phyloP scores from a whole-genome alignment of 1,140 invertebrate species.

The Panagrolaimus sp. region DNA sequence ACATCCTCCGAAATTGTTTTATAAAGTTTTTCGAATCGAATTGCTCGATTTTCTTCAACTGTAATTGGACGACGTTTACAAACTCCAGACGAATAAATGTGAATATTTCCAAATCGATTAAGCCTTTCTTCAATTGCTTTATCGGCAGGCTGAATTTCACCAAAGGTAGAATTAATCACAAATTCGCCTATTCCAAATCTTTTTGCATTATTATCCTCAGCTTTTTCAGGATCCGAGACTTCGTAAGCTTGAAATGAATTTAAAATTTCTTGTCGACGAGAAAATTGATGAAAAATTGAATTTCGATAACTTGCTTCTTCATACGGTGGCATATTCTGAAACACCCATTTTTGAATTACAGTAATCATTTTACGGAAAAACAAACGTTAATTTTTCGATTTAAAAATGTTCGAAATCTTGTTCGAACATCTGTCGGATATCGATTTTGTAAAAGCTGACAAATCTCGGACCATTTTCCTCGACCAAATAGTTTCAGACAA shows the following conservation, averaged over 20 bases:
- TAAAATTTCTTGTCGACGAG: neutral
- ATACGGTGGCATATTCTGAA: too few species aligned
- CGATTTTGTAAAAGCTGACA: neutral
- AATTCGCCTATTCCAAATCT: neutral
- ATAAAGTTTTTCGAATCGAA: neutral
- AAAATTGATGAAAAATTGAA: neutral
- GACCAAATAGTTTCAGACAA: neutral
- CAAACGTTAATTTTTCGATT: neutral
- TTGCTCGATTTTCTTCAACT: neutral
- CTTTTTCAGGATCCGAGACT: neutral
- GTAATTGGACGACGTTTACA: neutral
- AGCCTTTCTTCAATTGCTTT: neutral
- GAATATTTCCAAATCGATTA: neutral
- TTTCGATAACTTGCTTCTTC: neutral
- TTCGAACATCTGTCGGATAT: neutral
- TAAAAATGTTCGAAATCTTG: neutral
- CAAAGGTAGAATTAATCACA: neutral
- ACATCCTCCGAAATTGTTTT: neutral
- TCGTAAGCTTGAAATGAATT: neutral
- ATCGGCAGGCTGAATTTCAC: neutral
- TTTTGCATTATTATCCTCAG: neutral
- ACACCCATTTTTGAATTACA: too few species aligned
- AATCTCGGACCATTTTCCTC: constrained; percentile 1
- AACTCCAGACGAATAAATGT: neutral
- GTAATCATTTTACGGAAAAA: neutral